Percentiles rank a stretch among this genome's conserved stretches.
These are phyloP conservation scores for Gallinago nigripennis DNA, from an alignment of 2,797 vertebrate genomes.

Conservation along the genomic window DNA sequence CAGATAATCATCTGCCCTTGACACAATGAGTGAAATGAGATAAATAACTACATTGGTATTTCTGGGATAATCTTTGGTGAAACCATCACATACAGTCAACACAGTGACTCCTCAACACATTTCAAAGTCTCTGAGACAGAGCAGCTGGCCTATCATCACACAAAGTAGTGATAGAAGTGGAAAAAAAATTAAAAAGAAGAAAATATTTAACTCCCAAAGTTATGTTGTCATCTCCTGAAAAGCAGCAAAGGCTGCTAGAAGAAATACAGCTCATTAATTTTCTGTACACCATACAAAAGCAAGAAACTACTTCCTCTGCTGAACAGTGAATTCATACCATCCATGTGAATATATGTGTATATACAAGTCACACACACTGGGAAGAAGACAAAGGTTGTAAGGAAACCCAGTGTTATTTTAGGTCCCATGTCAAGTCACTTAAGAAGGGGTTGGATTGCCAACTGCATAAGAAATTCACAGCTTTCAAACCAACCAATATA, in stretches of 20 bases:
- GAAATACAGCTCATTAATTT: background rate
- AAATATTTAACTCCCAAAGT: background rate
- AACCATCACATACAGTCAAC: background rate
- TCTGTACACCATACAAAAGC: background rate
- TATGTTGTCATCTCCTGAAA: background rate
- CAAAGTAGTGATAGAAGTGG: background rate
- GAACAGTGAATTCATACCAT: background rate
- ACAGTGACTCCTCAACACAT: background rate
- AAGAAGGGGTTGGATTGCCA: background rate
- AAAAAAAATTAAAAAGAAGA: background rate
- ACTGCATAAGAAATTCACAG: background rate
- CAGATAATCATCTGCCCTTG: background rate
- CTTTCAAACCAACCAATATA: accelerated
- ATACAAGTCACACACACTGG: background rate
- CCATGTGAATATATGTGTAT: accelerated
- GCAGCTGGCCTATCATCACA: background rate
- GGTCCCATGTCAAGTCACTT: background rate
- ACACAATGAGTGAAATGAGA: background rate
- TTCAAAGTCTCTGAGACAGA: background rate
- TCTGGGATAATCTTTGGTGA: background rate
- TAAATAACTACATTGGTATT: background rate
- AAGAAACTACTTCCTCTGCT: background rate
- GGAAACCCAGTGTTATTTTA: background rate
- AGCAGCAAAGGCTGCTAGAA: background rate
- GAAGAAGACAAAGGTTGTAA: background rate